Conservation (phyloP, 1,140 invertebrate species). For the Euborellia annulipes region DNA sequence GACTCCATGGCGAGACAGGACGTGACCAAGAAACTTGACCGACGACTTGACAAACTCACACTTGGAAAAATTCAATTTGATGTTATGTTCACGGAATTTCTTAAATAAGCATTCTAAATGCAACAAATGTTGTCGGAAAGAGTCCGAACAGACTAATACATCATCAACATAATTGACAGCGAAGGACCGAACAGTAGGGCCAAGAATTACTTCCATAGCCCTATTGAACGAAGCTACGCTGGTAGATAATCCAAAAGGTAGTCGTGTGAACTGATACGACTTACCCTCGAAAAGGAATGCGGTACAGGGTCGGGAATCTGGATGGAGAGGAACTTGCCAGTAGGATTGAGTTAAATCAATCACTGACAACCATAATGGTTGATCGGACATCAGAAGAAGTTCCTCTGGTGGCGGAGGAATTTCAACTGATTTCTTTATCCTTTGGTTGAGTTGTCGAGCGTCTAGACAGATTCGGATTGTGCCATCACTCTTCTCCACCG, state of each 20-base stretch:
- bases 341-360: background rate
- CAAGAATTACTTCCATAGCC: background rate
- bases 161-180: background rate
- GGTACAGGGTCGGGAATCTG: background rate
- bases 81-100: too few species aligned
- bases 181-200: background rate
- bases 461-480: background rate
- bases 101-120: background rate
- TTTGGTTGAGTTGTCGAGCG: background rate
- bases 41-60: constrained; percentile 19
- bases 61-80: constrained; percentile 24
- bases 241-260: background rate
- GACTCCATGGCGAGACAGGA: constrained; percentile 22
- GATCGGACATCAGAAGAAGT: background rate
- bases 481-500: background rate
- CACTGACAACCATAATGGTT: background rate
- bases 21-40: constrained; percentile 26
- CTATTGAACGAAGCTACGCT: background rate
- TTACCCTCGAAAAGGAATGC: background rate
- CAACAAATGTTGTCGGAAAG: background rate
- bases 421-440: background rate
- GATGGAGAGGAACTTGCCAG: background rate
- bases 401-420: background rate
- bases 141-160: background rate
- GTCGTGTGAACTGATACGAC: background rate